Base-by-base conservation (phyloP, 2,888 invertebrate genomes). In the Drosophila neonasuta region DNA sequence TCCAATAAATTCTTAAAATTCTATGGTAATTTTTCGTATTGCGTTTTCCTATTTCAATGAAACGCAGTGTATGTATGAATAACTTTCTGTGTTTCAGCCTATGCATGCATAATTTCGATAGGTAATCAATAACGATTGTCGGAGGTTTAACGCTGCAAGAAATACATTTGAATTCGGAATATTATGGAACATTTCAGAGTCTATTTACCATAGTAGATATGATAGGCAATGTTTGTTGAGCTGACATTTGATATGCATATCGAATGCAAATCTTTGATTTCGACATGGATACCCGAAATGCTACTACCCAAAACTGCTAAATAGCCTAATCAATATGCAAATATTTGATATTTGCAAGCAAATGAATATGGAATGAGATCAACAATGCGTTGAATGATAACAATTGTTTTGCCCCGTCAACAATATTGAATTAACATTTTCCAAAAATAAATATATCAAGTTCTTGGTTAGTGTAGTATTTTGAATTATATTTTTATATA, bases 51-150 rank as follows among this genome's bases (percentile, higher is more conserved):
- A 6, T 24, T 24, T 6, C 24, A 24, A 1, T 24, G 24, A 24
- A 5, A 24, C 5, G 24, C 24, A 6, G 8, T 29, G 5, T 15
- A 13, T 41, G 13, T 13, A 29, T 61, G 17, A 32, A 9, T 44
- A 29, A 50, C 48, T 70, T 56, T 74, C 41, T 64, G 68, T 52
- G 39, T 41, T 65, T 55, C 34, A 65, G 65, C 49, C 36, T 44
- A 11, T 63, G 70, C 76, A 76, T 78, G 71, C 68, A 74, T 74
- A 70, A 76, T 80, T 74, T 77, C 61, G 68, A 61, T 49, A 49
- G n/a, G 44, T 67, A 74, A 70, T 69, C 80, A 60, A 70, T 71
- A 71, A 29, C 49, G 45, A 60, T 71, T 67, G 48, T 54, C 56
- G 66, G 58, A 49, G 56, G 36, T n/a, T 69, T 54, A 46, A 17